A percentile compares a stretch with the other conserved stretches of the same genome.
phyloP scores from a whole-genome alignment of 2,797 vertebrate genomes.

The Buphagus erythrorhynchus region DNA sequence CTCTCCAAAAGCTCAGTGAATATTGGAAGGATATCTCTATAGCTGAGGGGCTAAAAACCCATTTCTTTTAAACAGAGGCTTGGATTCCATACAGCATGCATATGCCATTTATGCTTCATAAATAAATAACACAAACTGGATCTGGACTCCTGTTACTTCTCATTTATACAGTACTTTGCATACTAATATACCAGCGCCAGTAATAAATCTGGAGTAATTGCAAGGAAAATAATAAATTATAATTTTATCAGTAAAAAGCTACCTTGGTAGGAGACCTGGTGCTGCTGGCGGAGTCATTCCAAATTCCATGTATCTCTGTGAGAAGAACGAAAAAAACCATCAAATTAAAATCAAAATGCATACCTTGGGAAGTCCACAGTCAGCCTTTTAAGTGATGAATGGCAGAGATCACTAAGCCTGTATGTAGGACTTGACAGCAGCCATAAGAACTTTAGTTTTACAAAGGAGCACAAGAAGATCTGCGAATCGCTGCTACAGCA shows the following conservation, averaged over 20 bases:
- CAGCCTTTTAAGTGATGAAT: neutral
- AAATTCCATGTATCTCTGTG: conserved; percentile 90
- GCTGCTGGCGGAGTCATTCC: conserved; percentile 89
- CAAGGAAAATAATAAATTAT: neutral
- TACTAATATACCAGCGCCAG: neutral
- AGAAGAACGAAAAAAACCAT: neutral
- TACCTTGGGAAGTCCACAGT: neutral
- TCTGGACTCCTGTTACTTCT: neutral
- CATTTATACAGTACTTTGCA: conserved; percentile 4
- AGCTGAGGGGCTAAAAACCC: neutral
- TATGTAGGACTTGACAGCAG: neutral
- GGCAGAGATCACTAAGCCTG: neutral
- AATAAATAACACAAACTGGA: conserved; percentile 2
- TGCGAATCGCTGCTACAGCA: neutral
- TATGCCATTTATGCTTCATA: neutral
- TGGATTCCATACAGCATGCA: neutral
- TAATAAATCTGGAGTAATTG: neutral
- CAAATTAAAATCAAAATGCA: conserved; percentile 17
- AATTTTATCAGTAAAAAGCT: conserved; percentile 9
- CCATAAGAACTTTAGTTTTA: neutral
- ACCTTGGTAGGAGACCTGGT: conserved; percentile 89
- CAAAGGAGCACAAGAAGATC: neutral
- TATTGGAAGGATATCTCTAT: neutral
- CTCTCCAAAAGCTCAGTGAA: neutral
- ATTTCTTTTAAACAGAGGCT: neutral